Base-by-base conservation (phyloP, 2,888 invertebrate genomes). In the Drosophila mimica region DNA sequence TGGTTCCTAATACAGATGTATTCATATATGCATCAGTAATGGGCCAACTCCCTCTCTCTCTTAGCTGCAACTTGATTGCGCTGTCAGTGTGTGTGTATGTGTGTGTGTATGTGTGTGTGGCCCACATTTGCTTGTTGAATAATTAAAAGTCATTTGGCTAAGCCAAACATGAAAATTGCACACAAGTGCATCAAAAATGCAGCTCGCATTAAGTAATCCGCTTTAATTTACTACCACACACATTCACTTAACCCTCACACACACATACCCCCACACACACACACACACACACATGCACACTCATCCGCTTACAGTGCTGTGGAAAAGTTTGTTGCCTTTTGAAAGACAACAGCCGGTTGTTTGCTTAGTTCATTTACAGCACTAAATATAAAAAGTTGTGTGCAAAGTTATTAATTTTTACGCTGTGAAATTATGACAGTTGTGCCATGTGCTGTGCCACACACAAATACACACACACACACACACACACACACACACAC, bases 161-260 rank as follows among this genome's bases (percentile, higher is more conserved):
- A 81, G 66, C 62, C 70, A 79, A 64, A 70, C 62, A 67, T 59
- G 43, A 48, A 61, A 61, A 59, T 53, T 61, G 33, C 65, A 48
- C 69, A 61, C 30, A 58, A 53, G 58, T 64, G 51, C 74, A 79
- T 77, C 69, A 81, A 74, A 77, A 74, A 79, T 77, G 78, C 82
- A 80, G 60, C 70, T 52, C 73, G 38, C 65, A 81, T 81, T 80
- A 70, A 71, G 88, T 89, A 89, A 89, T 89, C 89, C 88, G 88
- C 82, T 89, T 87, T 88, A 65, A 74, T 81, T 66, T 74, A 49
- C 63, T 51, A 63, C 15, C 62, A 54, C 51, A 13, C 61, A 34
- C 52, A 40, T n/a, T 28, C 54, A 25, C 20, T 53, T 51, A n/a
- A 17, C 34, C 20, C 57, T 28, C 48, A 43, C 48, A 53, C 34